phyloP scores from a whole-genome alignment of 2,888 invertebrate species.

The Liposcelis brunnea region DNA sequence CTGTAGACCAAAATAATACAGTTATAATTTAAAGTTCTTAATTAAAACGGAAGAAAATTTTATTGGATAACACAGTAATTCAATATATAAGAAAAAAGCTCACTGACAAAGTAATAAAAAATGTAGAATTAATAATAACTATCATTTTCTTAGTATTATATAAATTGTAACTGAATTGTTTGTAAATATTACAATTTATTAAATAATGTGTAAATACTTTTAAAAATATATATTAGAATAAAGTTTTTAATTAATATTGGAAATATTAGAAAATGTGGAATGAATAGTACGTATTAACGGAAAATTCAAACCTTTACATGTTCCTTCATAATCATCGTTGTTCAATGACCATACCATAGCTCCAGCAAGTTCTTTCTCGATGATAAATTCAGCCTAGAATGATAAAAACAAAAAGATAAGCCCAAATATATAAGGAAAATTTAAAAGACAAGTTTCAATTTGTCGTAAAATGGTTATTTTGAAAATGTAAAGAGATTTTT shows the following conservation, averaged over 20 bases:
- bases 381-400: constrained; percentile 40
- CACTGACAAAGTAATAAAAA: too few relatives aligned
- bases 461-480: too few relatives aligned
- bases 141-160: neutral
- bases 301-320: constrained; percentile 27
- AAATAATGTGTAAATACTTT: constrained; percentile 1
- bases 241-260: neutral
- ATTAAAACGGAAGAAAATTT: too few relatives aligned
- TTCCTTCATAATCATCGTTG: constrained; percentile 52
- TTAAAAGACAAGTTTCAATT: too few relatives aligned
- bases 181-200: constrained; percentile 6
- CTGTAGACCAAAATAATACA: too few relatives aligned
- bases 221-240: neutral
- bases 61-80: too few relatives aligned
- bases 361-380: constrained; percentile 47
- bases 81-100: too few relatives aligned
- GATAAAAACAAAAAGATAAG: neutral
- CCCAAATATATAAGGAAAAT: too few relatives aligned
- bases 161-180: constrained; percentile 9
- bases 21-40: too few relatives aligned
- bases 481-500: too few relatives aligned
- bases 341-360: constrained; percentile 74
- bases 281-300: constrained; percentile 13
- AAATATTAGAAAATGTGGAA: neutral
- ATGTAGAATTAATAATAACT: too few relatives aligned